These are phyloP conservation scores for Galemys pyrenaicus DNA, from an alignment of 2,113 vertebrate genomes.

Conservation along the genomic window DNA sequence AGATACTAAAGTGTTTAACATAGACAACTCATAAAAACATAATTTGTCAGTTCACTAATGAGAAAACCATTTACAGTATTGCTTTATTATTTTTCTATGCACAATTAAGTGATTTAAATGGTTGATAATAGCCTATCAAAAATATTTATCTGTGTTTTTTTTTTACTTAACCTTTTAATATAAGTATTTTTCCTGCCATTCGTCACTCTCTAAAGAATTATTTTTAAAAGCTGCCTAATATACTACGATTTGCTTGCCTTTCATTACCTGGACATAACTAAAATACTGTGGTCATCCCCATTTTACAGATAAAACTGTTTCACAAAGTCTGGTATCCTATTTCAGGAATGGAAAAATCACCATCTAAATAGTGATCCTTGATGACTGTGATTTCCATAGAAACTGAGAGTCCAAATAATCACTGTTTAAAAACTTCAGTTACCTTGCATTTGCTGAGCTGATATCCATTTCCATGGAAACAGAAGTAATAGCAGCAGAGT, in stretches of 20 bases:
- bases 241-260: not conserved
- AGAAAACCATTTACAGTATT: not conserved
- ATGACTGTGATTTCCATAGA: conserved; percentile 55
- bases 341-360: not conserved
- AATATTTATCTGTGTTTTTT: not conserved
- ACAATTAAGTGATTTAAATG: not conserved
- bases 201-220: not conserved
- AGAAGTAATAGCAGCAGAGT: conserved; percentile 53
- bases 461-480: conserved; percentile 81
- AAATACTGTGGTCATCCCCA: not conserved
- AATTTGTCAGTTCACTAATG: not conserved
- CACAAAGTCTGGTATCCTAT: not conserved
- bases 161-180: not conserved
- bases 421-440: conserved; percentile 65
- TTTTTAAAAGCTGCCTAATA: not conserved
- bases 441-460: conserved; percentile 57
- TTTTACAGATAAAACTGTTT: not conserved
- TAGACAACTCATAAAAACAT: not conserved
- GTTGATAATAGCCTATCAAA: not conserved
- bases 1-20: not conserved
- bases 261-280: not conserved
- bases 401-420: conserved; percentile 61
- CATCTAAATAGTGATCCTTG: not conserved
- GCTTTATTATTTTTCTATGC: conserved; percentile 6
- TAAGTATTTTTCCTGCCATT: not conserved